Base-by-base conservation (phyloP, 2,888 invertebrate genomes). In the Caenorhabditis sp. region DNA sequence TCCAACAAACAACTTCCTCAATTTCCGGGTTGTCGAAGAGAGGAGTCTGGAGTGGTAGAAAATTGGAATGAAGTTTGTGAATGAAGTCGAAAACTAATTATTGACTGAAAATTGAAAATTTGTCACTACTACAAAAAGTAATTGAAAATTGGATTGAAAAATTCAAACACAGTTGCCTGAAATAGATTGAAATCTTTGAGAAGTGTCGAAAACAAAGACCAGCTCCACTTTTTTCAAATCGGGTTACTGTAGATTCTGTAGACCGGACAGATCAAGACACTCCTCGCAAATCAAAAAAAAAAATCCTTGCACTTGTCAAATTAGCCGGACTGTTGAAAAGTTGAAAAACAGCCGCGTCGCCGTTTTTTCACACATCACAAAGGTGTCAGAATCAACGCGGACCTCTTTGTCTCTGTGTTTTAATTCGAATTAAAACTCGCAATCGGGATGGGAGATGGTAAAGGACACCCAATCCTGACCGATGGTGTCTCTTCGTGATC, bases 231-330 rank as follows among this genome's bases (percentile, higher is more conserved):
- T 68, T 35, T 31, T 5, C 56, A 44, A 31, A 51, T 24, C 22
- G 35, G 51, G 51, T 35, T 70, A 69, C 70, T 49, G 68, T 64
- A 70, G 19, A 66, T 24, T 44, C 16, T 22, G 22, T 19, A 22
- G 66, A 68, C 54, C 35, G 26, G 54, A 47, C 19, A 58, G 69
- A 76, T 35, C 59, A 64, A 64, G 51, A 28, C 56, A 16, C 26
- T 54, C 44, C 51, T 28, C 10, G 14, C 61, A 64, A 70, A 81
- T 82, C 59, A n/a, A n/a, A 66, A 72, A 28, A 24, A 66, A 69
- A 75, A 58, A 31, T 22, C 16, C 35, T 47, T 82, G 82, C 73
- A 82, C 82, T 82, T 82, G 82, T 82, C 82, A 73, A 82, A 82
- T 82, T 82, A 82, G 73, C 28, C 38, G 58, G 19, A 12, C 44